phyloP scores from a whole-genome alignment of 2,113 vertebrate species.

The Podiceps cristatus region DNA sequence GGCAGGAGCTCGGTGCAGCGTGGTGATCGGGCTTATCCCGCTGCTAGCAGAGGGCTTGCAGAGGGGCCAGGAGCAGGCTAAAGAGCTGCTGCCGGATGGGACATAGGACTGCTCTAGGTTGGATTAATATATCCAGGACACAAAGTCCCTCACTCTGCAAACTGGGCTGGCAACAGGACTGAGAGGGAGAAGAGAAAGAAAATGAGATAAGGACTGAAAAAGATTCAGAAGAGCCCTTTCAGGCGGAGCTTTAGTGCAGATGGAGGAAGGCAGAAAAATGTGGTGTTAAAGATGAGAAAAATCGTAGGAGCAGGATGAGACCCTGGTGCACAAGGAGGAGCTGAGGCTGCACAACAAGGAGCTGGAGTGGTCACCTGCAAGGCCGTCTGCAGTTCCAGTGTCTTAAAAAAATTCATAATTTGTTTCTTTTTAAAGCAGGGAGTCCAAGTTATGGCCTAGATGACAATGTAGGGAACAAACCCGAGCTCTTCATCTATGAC shows the following conservation, averaged over 20 bases:
- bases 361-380: neutral
- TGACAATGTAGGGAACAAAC: neutral
- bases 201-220: fast-evolving
- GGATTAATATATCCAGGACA: neutral
- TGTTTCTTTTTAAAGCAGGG: neutral
- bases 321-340: neutral
- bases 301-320: neutral
- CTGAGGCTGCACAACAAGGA: neutral
- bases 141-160: neutral
- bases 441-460: neutral
- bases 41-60: neutral
- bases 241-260: neutral
- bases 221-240: neutral
- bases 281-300: neutral
- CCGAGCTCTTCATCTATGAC: neutral
- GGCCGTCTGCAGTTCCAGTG: neutral
- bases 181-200: neutral
- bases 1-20: neutral
- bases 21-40: neutral
- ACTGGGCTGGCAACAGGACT: neutral
- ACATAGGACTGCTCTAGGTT: neutral
- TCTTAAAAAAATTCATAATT: neutral
- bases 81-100: neutral
- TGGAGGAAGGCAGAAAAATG: neutral
- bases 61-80: neutral